Base-by-base conservation (phyloP, 2,113 vertebrate species). In the Bufo gargarizans region DNA sequence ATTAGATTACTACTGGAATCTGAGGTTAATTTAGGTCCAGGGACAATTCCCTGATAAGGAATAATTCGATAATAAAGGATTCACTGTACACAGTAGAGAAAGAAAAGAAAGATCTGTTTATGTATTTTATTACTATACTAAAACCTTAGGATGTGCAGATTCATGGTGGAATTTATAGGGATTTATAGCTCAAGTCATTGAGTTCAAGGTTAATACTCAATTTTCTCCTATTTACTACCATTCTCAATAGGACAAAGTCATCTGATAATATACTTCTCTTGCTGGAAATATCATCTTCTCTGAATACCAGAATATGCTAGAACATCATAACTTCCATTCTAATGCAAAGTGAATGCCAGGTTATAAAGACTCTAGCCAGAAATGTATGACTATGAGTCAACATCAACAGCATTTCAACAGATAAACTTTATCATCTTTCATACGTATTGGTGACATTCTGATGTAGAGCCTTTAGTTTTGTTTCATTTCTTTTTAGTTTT, bases 161-260 rank as follows among this genome's bases (percentile, higher is more conserved):
- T 55, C 50, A 55, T 8, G 6, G 16, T 33, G 49, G 13, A 78
- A 78, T 22, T 14, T 22, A 14, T 20, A 78, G 33, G 33, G 50
- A 78, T 78, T 55, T 78, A 78, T 78, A 78, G 19, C 76, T 53
- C 9, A 12, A 53, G 19, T 53, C 76, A 77, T 53, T 8, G 49
- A 53, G 76, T 50, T 49, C 8, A 45, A 77, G 19, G 16, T 77
- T n/a, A 77, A 53, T 77, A n/a, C 76, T n/a, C 19, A 9, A 20
- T 77, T 53, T 77, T 7, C 76, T 77, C 47, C 14, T 53, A 53
- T 53, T 53, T 53, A n/a, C 76, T 13, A 53, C 76, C 76, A 80
- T 80, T 80, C 22, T 80, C 76, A 80, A 16, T 79, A 79, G 53
- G 20, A 79, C 53, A 56, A 80, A 43, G 55, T 59, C 22, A 80